phyloP scores from a whole-genome alignment of 1,140 invertebrate genomes.

The Doryteuthis pealeii region DNA sequence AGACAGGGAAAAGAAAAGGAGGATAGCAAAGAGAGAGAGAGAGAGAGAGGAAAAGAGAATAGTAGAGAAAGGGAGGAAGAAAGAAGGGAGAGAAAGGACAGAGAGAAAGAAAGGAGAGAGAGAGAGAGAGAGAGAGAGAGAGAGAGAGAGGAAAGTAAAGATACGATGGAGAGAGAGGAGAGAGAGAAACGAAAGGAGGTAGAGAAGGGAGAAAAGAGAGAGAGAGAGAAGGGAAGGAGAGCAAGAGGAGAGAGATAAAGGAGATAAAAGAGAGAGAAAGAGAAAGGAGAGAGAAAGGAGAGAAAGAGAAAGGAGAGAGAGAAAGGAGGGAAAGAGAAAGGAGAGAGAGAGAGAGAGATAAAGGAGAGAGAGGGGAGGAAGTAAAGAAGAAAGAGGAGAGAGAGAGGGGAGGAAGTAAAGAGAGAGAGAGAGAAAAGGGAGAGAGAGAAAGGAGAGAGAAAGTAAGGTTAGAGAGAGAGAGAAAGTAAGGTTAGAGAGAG shows the following conservation, averaged over 20 bases:
- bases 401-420: conserved; percentile 13
- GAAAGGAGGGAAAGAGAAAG: no score
- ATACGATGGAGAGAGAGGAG: conserved; percentile 12
- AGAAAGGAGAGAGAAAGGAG: no score
- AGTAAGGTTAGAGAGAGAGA: neutral
- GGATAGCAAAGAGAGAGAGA: neutral
- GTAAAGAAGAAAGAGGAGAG: conserved; percentile 18
- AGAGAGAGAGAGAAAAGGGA: neutral
- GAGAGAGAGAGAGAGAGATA: no score
- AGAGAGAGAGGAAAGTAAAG: no score
- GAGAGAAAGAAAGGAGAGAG: neutral
- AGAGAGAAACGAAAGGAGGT: conserved; percentile 7
- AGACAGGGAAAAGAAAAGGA: neutral
- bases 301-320: no score
- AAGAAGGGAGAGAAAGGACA: neutral
- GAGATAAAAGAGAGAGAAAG: no score
- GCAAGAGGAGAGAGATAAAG: no score
- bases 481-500: neutral
- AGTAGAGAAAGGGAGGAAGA: neutral
- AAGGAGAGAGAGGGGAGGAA: conserved; percentile 11
- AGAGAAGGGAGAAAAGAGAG: conserved; percentile 11
- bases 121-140: neutral
- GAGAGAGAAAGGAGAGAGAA: neutral
- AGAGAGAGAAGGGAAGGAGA: conserved; percentile 11
- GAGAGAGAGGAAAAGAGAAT: neutral